Evolutionary conservation across 2,888 invertebrate species (phyloP), one percentile per base, ranked within the genome.

Genomic region (Pollenia labialis): DNA sequence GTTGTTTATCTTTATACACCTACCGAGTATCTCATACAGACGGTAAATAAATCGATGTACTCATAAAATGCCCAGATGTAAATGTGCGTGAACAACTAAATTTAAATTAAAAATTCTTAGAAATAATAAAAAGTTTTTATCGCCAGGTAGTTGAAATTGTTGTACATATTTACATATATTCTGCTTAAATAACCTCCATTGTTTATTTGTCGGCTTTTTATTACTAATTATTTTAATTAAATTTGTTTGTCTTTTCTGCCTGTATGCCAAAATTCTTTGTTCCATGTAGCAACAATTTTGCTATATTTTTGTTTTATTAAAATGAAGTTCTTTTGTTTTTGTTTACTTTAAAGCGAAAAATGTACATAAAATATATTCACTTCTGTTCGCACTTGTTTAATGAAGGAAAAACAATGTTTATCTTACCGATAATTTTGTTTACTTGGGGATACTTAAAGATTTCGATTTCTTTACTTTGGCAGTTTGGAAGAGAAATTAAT

Each of bases 371-470:
- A 82, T 69, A 60, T 50, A 12, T 69, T 68, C 46, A 48, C 74
- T 74, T 52, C 81, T 32, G 68, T 85, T 74, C 72, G 77, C 85
- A 85, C 85, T 85, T 77, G 77, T 58, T 81, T 77, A 44, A 85
- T 77, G 46, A 74, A 81, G 44, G 44, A 74, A 52, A 60, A 7
- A 48, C 42, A 18, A 18, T 77, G 72, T 85, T 72, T 81, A 82
- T 82, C 60, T 60, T 32, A 32, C 14, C 42, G 52, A 58, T 74
- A 52, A 12, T 46, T 46, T 54, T 75, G 60, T 75, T 68, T 82
- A 75, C 50, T 60, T 71, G n/a, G 9, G 52, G 11, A 72, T 81
- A 58, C 66, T 81, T 75, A 44, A 58, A 69, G 12, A 52, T 44
- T 80, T 71, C 32, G 60, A 46, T 62, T 40, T 80, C 32, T 68